phyloP scores from a whole-genome alignment of 1,140 invertebrate species.

The Megathymus violae region DNA sequence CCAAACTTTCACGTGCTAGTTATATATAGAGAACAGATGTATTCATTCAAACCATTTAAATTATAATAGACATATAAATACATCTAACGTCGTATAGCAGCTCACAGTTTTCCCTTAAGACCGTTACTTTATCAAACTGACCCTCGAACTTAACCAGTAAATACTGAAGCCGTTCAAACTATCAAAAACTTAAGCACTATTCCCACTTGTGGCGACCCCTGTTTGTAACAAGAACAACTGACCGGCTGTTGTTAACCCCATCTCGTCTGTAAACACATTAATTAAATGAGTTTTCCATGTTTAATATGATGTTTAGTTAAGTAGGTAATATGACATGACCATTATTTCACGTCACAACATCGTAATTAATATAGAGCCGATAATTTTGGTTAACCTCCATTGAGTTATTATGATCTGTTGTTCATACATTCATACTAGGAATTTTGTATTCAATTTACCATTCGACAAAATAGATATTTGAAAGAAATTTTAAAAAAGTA shows the following conservation, averaged over 20 bases:
- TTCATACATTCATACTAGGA: no score
- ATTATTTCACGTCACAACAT: conserved; percentile 8
- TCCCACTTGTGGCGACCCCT: conserved; percentile 69
- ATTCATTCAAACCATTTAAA: conserved; percentile 2
- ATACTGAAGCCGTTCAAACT: conserved; percentile 76
- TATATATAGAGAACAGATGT: neutral
- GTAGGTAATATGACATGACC: conserved; percentile 14
- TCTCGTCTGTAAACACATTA: conserved; percentile 42
- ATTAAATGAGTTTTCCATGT: conserved; percentile 46
- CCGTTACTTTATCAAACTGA: conserved; percentile 54
- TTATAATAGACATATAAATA: conserved; percentile 31
- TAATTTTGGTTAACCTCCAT: neutral
- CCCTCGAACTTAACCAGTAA: conserved; percentile 62
- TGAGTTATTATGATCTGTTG: no score
- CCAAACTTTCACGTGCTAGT: no score
- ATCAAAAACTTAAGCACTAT: conserved; percentile 78
- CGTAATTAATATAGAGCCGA: conserved; percentile 7
- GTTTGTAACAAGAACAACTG: conserved; percentile 62
- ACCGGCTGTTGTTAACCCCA: conserved; percentile 44
- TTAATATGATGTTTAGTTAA: conserved; percentile 25
- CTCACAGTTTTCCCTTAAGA: conserved; percentile 49
- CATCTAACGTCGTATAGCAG: conserved; percentile 23
- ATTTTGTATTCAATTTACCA: no score
- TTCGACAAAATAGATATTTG: no score
- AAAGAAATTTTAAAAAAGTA: no score